These are phyloP conservation scores for Cheilosia pagana DNA, from an alignment of 2,888 invertebrate genomes.

Conservation along the genomic window DNA sequence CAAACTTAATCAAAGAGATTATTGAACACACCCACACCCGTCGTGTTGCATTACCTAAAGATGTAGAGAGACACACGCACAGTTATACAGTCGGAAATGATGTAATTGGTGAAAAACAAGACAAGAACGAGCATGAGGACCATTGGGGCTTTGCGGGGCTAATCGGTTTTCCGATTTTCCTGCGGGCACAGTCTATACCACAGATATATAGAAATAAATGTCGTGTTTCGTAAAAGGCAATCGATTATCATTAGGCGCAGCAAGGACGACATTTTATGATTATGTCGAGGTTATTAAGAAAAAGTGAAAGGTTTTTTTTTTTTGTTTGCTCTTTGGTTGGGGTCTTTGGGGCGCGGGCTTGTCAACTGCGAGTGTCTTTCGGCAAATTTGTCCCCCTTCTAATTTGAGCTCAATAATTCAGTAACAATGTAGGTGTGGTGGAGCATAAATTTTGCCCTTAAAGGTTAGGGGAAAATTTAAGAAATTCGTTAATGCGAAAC, in stretches of 20 bases:
- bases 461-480: too few species aligned
- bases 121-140: neutral
- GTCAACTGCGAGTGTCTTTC: too few species aligned
- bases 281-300: constrained; percentile 60
- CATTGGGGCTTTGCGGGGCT: constrained; percentile 1
- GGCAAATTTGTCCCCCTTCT: too few species aligned
- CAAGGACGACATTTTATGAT: constrained; percentile 60
- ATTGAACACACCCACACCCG: neutral
- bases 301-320: constrained; percentile 8
- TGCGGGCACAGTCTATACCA: neutral
- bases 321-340: neutral
- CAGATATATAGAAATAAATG: constrained; percentile 30
- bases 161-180: constrained; percentile 42
- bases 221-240: constrained; percentile 62
- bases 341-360: too few species aligned
- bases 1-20: constrained; percentile 63
- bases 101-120: constrained; percentile 45
- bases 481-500: too few species aligned
- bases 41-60: constrained; percentile 18
- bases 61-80: constrained; percentile 10
- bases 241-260: constrained; percentile 68
- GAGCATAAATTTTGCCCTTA: too few species aligned
- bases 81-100: constrained; percentile 7
- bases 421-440: too few species aligned
- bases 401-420: too few species aligned